phyloP scores from a whole-genome alignment of 2,888 invertebrate species.

The Morpho deidamia region DNA sequence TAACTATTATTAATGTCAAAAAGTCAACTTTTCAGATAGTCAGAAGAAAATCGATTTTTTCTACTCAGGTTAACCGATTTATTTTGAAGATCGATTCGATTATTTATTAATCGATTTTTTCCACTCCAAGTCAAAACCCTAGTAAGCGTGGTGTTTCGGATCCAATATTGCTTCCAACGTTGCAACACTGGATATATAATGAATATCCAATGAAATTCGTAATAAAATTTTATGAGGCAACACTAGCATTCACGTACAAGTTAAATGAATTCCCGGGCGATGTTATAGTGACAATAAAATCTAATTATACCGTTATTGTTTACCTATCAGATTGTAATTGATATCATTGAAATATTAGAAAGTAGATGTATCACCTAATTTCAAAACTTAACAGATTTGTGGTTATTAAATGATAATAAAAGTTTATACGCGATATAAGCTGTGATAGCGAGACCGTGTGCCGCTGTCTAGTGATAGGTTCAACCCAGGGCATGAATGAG shows the following conservation, averaged over 20 bases:
- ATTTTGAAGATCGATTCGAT: too few relatives aligned
- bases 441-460: too few relatives aligned
- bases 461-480: too few relatives aligned
- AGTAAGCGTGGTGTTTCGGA: slow-evolving; percentile 9
- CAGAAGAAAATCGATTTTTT: too few relatives aligned
- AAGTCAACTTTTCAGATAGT: too few relatives aligned
- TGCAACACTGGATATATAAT: slow-evolving; percentile 22
- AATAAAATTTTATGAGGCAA: slow-evolving; percentile 30
- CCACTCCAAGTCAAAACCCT: too few relatives aligned
- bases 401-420: too few relatives aligned
- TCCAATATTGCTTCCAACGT: slow-evolving; percentile 23
- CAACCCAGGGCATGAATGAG: too few relatives aligned
- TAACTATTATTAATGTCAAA: too few relatives aligned
- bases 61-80: too few relatives aligned
- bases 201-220: slow-evolving; percentile 22
- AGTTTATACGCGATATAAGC: too few relatives aligned
- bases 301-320: background rate
- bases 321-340: slow-evolving; percentile 5
- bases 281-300: slow-evolving; percentile 8
- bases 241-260: slow-evolving; percentile 22
- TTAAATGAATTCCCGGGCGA: slow-evolving; percentile 9
- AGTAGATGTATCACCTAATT: background rate
- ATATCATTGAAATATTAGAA: slow-evolving; percentile 1
- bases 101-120: too few relatives aligned
- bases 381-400: background rate